These are phyloP conservation scores for Microtus oregoni DNA, from an alignment of 2,113 vertebrate species.

Conservation along the genomic window DNA sequence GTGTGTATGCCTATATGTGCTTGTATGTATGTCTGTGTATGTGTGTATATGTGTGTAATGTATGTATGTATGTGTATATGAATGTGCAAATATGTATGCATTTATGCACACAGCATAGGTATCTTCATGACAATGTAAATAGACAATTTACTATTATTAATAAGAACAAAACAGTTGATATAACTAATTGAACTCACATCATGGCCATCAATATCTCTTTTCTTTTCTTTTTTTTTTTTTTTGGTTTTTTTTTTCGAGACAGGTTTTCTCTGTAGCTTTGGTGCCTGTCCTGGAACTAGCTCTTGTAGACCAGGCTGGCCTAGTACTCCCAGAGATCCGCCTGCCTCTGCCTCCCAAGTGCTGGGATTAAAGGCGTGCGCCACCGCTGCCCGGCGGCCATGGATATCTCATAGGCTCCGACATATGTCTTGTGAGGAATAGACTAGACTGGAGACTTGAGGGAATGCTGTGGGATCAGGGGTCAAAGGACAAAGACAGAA, in stretches of 20 bases:
- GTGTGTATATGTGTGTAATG: background rate
- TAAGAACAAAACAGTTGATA: background rate
- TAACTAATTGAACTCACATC: background rate
- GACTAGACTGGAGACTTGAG: background rate
- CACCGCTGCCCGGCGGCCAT: too few relatives aligned
- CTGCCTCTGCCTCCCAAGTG: too few relatives aligned
- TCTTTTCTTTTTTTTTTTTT: too few relatives aligned
- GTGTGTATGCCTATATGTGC: background rate
- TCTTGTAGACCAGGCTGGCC: too few relatives aligned
- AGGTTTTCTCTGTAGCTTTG: too few relatives aligned
- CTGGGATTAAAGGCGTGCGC: too few relatives aligned
- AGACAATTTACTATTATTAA: background rate
- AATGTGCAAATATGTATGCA: background rate
- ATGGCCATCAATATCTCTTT: background rate
- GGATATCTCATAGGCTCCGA: background rate
- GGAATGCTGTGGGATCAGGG: background rate
- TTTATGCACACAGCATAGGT: background rate
- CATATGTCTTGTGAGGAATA: background rate
- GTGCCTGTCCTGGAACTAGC: too few relatives aligned
- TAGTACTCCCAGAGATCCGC: too few relatives aligned
- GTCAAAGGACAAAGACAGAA: constrained; percentile 10
- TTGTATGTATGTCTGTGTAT: background rate
- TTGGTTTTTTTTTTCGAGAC: too few relatives aligned
- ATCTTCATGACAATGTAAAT: background rate
- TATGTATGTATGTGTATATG: background rate